phyloP scores from a whole-genome alignment of 2,113 vertebrate species.

The Rhinolophus sinicus region DNA sequence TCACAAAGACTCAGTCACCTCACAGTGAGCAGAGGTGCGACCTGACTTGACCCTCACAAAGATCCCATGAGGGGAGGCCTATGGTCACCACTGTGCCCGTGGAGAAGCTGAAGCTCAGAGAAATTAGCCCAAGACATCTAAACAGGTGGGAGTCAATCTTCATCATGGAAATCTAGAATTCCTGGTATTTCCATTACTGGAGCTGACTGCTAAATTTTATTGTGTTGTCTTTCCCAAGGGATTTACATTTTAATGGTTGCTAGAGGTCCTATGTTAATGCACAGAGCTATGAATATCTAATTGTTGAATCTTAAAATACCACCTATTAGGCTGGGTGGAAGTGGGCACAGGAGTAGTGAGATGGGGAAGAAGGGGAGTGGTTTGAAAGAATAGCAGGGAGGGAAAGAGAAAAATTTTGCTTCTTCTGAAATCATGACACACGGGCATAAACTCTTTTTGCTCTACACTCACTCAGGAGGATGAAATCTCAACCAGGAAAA shows the following conservation, averaged over 20 bases:
- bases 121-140: neutral
- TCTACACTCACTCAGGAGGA: neutral
- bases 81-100: neutral
- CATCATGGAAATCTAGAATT: neutral
- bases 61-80: neutral
- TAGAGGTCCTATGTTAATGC: constrained; percentile 15
- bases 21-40: neutral
- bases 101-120: constrained; percentile 23
- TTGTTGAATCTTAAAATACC: constrained; percentile 7
- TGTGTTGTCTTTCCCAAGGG: neutral
- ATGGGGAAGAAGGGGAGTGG: neutral
- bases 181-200: neutral
- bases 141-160: neutral
- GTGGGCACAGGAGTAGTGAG: neutral
- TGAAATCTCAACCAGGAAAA: neutral
- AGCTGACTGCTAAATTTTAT: neutral
- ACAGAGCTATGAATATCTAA: constrained; percentile 55
- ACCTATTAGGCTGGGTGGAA: neutral
- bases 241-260: constrained; percentile 55
- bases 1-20: neutral
- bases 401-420: neutral
- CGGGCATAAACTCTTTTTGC: neutral
- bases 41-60: neutral
- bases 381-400: neutral
- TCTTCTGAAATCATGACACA: neutral